A percentile compares a stretch with the other conserved stretches of the same genome.
Conservation (phyloP, 2,113 vertebrate genomes). For the Delphinapterus leucas region DNA sequence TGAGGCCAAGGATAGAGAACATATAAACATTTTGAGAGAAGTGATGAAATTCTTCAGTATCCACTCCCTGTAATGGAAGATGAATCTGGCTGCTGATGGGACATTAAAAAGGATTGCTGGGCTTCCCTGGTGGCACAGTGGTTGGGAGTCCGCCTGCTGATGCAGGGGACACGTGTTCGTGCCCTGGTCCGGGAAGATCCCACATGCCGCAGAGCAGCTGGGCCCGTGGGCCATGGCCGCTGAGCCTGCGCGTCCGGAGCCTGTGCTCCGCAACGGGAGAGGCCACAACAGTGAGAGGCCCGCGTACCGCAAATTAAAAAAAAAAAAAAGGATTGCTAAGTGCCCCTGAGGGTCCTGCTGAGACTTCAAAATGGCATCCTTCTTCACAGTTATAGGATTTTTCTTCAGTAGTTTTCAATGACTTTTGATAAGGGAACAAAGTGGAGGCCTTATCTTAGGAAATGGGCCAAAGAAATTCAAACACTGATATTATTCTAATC, state of each 20-base stretch:
- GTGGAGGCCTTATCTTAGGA: background rate
- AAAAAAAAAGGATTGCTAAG: background rate
- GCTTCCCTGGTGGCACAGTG: too few relatives aligned
- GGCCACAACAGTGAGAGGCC: too few relatives aligned
- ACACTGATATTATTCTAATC: background rate
- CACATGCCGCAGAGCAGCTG: rapidly evolving
- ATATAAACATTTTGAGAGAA: background rate
- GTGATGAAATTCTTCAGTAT: background rate
- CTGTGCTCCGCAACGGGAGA: too few relatives aligned
- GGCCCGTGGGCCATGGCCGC: too few relatives aligned
- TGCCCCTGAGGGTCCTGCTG: background rate
- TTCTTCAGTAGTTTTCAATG: background rate
- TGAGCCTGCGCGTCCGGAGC: too few relatives aligned
- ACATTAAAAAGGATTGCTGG: background rate
- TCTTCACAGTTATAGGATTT: background rate
- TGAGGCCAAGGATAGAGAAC: background rate
- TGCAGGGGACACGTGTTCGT: too few relatives aligned
- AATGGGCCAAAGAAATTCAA: background rate
- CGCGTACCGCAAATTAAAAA: too few relatives aligned
- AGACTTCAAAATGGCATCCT: background rate
- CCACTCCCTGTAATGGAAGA: too few relatives aligned
- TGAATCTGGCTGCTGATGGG: background rate
- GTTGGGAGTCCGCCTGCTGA: too few relatives aligned
- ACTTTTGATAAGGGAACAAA: background rate
- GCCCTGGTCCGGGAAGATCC: too few relatives aligned